Conservation (phyloP, 53 echinoderm and acorn worm species). For the Henricia sp. region DNA sequence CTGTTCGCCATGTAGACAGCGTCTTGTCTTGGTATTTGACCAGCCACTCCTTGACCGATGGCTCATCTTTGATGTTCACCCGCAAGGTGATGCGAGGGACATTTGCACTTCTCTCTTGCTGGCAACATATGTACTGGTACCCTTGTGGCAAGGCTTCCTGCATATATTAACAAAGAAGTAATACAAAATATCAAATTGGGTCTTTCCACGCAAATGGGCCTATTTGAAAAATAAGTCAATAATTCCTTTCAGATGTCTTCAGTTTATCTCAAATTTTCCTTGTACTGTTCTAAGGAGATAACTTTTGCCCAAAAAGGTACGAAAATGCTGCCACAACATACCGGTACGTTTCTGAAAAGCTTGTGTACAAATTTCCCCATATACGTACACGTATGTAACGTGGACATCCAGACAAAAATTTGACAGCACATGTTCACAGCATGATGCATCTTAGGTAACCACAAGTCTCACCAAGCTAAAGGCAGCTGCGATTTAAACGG, state of each 20-base stretch:
- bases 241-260: no score
- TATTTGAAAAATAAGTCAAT: neutral
- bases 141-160: slow-evolving; percentile 47
- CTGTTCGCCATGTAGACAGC: slow-evolving; percentile 44
- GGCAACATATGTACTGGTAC: slow-evolving; percentile 48
- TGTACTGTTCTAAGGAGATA: neutral
- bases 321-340: neutral
- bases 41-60: slow-evolving; percentile 28
- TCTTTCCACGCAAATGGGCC: neutral
- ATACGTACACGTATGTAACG: no score
- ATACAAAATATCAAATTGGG: neutral
- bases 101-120: neutral
- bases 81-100: slow-evolving; percentile 24
- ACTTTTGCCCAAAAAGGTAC: neutral
- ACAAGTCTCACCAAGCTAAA: no score
- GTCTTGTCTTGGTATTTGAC: slow-evolving; percentile 47
- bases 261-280: neutral
- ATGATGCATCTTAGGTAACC: no score
- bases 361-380: no score
- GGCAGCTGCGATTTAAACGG: no score
- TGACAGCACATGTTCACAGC: no score
- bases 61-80: slow-evolving; percentile 37
- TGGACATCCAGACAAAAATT: no score
- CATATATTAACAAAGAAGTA: neutral
- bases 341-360: neutral